phyloP scores from a whole-genome alignment of 1,140 invertebrate genomes.

The Nephotettix cincticeps region DNA sequence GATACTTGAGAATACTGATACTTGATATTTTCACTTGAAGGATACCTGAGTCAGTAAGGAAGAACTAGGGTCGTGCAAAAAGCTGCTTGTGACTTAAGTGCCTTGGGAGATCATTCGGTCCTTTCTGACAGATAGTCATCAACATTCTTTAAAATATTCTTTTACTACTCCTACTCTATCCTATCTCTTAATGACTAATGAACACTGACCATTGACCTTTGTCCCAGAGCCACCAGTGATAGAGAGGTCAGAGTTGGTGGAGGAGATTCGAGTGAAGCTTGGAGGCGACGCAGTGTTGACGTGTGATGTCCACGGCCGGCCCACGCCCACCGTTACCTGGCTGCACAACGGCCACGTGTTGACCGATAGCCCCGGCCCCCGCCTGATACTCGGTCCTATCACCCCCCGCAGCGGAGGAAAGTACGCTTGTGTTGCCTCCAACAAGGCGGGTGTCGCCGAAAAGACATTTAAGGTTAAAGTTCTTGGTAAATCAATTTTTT shows the following conservation, averaged over 20 bases:
- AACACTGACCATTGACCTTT: too few relatives aligned
- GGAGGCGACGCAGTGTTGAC: slow-evolving; percentile 19
- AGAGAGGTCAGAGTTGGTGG: slow-evolving; percentile 19
- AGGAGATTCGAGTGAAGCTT: slow-evolving; percentile 29
- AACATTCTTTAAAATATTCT: too few relatives aligned
- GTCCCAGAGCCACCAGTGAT: slow-evolving; percentile 35
- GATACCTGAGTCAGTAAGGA: too few relatives aligned
- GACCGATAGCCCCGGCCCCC: neutral
- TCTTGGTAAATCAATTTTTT: slow-evolving; percentile 30
- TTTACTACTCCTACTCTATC: neutral
- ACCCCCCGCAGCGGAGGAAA: slow-evolving; percentile 31
- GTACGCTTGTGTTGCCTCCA: slow-evolving; percentile 42
- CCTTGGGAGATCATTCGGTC: too few relatives aligned
- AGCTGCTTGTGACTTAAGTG: too few relatives aligned
- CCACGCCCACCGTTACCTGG: slow-evolving; percentile 34
- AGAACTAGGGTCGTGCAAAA: too few relatives aligned
- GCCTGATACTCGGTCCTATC: slow-evolving; percentile 2
- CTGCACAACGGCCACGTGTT: slow-evolving; percentile 36
- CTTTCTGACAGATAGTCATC: too few relatives aligned
- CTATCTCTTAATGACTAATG: neutral
- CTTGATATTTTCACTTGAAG: too few relatives aligned
- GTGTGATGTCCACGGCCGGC: slow-evolving; percentile 28
- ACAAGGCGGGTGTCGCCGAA: slow-evolving; percentile 41
- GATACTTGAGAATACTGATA: too few relatives aligned
- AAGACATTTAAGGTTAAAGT: slow-evolving; percentile 37